phyloP scores from a whole-genome alignment of 1,140 invertebrate genomes.

The Rhopalosiphum maidis region DNA sequence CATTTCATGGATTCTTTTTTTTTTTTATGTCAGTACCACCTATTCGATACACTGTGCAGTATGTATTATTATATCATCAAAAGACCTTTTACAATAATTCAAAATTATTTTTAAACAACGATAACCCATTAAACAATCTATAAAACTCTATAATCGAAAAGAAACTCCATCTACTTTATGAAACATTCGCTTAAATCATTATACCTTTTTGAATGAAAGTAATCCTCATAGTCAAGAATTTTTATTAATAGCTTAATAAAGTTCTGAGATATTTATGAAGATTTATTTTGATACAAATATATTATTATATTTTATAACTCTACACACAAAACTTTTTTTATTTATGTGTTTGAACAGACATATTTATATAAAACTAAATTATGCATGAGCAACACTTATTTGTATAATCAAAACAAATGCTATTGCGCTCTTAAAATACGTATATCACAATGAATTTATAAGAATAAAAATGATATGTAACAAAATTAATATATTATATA shows the following conservation, averaged over 20 bases:
- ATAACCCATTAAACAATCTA: not conserved
- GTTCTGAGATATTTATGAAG: slow-evolving; percentile 6
- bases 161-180: not conserved
- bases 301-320: not conserved
- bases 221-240: not conserved
- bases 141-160: not conserved
- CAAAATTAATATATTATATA: too few species aligned
- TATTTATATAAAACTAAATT: not conserved
- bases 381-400: not conserved
- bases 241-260: slow-evolving; percentile 25
- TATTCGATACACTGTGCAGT: not conserved
- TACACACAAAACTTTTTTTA: not conserved
- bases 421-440: not conserved
- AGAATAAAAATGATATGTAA: not conserved
- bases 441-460: not conserved
- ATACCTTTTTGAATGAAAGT: not conserved
- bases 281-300: slow-evolving; percentile 30
- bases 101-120: not conserved
- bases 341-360: slow-evolving; percentile 1
- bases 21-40: not conserved
- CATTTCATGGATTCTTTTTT: not conserved
- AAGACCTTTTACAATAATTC: not conserved
- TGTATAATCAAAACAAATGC: not conserved
- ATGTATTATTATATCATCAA: not conserved
- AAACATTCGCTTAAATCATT: not conserved